Base-by-base conservation (phyloP, 2,888 invertebrate species). In the Cremastinae sp. region DNA sequence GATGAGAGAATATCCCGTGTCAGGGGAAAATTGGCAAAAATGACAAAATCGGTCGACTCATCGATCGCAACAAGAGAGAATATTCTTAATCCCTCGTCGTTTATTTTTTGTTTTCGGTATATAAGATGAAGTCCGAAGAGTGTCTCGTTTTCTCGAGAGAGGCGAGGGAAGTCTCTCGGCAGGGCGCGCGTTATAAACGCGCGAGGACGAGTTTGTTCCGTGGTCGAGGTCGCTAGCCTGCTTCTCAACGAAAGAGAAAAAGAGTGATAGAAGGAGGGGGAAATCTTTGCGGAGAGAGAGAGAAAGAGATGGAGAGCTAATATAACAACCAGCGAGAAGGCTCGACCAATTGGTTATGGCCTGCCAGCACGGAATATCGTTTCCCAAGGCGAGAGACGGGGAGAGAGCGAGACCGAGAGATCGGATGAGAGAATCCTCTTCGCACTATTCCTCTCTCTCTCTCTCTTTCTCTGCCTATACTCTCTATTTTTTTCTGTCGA, bases 301-400 rank as follows among this genome's bases (percentile, higher is more conserved):
- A 22, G 54, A 41, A 41, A 56, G 61, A 47, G 68, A 28, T 62
- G 49, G 69, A 70, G 64, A 53, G 65, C 54, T 65, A 41, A 47
- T 49, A 59, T 59, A 47, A 47, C 53, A 69, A 58, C 59, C 65
- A 69, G 61, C 53, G 73, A 53, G 58, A 59, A 69, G 69, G 75
- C 75, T 80, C 78, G 68, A 80, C 76, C 75, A 79, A 80, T 80
- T 79, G 80, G 80, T 79, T 79, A 76, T 79, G 79, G 80, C 79
- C 74, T 80, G 78, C 78, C 73, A 62, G 73, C 74, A 73, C 69
- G 77, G 77, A 78, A 78, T 65, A 53, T 78, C 74, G 74, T 59
- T 79, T 76, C 74, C 76, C 79, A 76, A 80, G 79, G 79, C 76
- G 76, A 76, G 69, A 69, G 66, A 66, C 16, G 20, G 66, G 9